Evolutionary conservation across 1,140 invertebrate species (phyloP).

Genomic region (Diorhabda elongata): DNA sequence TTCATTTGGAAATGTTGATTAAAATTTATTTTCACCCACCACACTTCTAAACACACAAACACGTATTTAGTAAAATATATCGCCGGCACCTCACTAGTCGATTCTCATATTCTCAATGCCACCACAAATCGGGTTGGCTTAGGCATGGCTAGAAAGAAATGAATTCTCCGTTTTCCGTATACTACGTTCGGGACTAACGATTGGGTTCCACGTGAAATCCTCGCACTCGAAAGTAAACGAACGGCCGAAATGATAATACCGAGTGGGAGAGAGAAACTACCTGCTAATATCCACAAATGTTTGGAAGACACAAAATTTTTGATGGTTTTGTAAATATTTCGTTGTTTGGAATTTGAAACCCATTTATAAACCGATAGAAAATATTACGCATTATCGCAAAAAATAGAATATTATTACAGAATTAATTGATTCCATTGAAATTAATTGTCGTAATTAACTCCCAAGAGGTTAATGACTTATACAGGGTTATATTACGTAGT

Average conservation of each 20-base stretch:
- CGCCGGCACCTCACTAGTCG: background rate
- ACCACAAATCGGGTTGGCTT: background rate
- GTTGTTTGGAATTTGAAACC: no score
- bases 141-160: slow-evolving; percentile 2
- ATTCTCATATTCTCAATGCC: slow-evolving; percentile 2
- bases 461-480: no score
- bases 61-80: slow-evolving; percentile 5
- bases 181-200: background rate
- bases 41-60: slow-evolving; percentile 17
- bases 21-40: slow-evolving; percentile 22
- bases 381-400: no score
- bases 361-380: no score
- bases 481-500: no score
- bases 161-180: slow-evolving; percentile 2
- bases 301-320: no score
- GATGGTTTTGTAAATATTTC: no score
- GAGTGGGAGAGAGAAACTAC: background rate
- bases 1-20: slow-evolving; percentile 33
- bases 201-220: background rate
- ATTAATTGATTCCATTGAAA: no score
- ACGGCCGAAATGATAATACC: background rate
- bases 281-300: background rate
- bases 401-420: no score
- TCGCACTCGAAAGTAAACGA: background rate
- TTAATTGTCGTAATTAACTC: no score